Percentiles rank a stretch among this genome's conserved stretches.
phyloP scores from a whole-genome alignment of 2,797 vertebrate species.

The Halcyon smyrnensis region DNA sequence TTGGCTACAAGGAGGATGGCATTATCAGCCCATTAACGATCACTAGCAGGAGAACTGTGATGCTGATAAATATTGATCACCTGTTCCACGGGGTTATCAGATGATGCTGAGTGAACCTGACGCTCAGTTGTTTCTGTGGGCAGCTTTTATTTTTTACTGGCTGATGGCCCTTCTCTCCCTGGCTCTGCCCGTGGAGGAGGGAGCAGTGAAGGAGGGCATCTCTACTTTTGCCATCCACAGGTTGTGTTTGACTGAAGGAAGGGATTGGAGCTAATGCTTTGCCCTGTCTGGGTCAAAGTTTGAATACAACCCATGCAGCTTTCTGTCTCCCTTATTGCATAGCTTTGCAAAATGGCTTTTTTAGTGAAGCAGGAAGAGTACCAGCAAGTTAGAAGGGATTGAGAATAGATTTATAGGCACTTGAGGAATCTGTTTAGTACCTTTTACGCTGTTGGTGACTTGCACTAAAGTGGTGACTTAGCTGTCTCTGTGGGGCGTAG shows the following conservation, averaged over 20 bases:
- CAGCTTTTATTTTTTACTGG: conserved; percentile 24
- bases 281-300: neutral
- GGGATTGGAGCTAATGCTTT: neutral
- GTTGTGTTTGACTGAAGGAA: neutral
- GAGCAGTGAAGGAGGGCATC: neutral
- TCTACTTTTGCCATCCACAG: neutral
- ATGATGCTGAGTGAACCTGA: conserved; percentile 67
- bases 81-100: conserved; percentile 49
- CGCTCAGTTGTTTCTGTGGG: conserved; percentile 23
- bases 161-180: conserved; percentile 3
- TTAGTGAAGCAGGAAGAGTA: neutral
- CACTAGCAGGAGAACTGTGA: conserved; percentile 59
- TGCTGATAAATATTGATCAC: conserved; percentile 76
- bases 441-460: neutral
- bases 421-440: neutral
- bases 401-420: neutral
- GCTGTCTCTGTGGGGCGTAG: rapidly evolving
- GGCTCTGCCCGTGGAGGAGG: neutral
- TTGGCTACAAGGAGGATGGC: conserved; percentile 66
- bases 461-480: neutral
- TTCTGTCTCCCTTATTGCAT: neutral
- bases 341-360: neutral
- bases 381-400: neutral
- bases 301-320: neutral
- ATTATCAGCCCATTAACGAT: conserved; percentile 74